Base-by-base conservation (phyloP, 2,797 vertebrate species). In the Vireo griseus region DNA sequence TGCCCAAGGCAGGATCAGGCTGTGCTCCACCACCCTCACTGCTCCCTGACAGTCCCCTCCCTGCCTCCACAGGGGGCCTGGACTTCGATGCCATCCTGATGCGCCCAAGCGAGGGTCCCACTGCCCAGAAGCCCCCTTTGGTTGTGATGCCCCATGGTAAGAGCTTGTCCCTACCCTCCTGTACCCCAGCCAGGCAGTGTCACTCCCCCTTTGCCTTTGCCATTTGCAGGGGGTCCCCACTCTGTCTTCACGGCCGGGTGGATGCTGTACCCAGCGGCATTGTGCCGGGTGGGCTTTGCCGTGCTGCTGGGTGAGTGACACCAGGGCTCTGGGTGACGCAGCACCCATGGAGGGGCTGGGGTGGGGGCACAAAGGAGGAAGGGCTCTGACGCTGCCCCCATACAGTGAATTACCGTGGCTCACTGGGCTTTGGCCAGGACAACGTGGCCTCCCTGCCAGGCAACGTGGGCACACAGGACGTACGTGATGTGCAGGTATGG, bases 401-500 rank as follows among this genome's bases (percentile, higher is more conserved):
- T 0, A 2, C 93, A 99, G 99, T 99, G 94, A 99, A 99, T 96
- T 99, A 99, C 94, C 98, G 99, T 1, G 99, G 99, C 52, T 99
- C 99, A 1, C 90, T 98, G 52, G 99, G 99, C 68, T 99, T 98
- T 4, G 99, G 99, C 75, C 99, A 99, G 97, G 98, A 99, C 97
- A 99, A 57, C 12, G 97, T 99, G 91, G 92, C 97, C 65, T 99
- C 99, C 16, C 97, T 99, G 86, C 98, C 97, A 5, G 99, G 99
- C 72, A 99, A 98, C 16, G 96, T 99, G 75, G 99, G 99, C 87
- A 96, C 96, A 10, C 99, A 99, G 96, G 99, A 99, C 3, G 99
- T 99, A 66, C 97, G 87, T 37, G 99, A 99, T 63, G 99, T 99
- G 74, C 99, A 99, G 97, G 99, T 99, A 97, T 52, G 82, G 69